phyloP scores from a whole-genome alignment of 2,797 vertebrate genomes.

The Picus viridis region DNA sequence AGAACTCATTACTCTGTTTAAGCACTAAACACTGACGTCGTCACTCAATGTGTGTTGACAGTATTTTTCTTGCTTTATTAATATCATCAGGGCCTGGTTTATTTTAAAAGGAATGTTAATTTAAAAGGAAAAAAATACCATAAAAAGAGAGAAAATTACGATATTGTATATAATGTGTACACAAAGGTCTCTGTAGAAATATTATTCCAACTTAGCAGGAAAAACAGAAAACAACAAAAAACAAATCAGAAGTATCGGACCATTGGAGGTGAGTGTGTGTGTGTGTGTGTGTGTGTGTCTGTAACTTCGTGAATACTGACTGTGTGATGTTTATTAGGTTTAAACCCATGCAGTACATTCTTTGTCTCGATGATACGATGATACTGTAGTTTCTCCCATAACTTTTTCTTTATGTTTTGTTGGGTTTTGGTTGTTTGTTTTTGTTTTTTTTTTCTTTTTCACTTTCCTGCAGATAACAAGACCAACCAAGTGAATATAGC shows the following conservation, averaged over 20 bases:
- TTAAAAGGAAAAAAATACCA: conserved; percentile 68
- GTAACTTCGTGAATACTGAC: conserved; percentile 82
- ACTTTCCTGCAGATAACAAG: conserved; percentile 80
- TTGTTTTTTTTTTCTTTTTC: conserved; percentile 73
- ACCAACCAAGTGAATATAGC: conserved; percentile 83
- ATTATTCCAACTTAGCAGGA: conserved; percentile 86
- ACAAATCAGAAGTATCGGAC: conserved; percentile 74
- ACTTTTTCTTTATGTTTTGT: conserved; percentile 61
- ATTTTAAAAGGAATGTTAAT: conserved; percentile 82
- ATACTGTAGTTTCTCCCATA: conserved; percentile 82
- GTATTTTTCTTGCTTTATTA: conserved; percentile 83
- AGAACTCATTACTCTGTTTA: conserved; percentile 77
- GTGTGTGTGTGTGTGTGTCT: conserved; percentile 81
- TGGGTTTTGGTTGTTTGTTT: not conserved
- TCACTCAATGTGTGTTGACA: conserved; percentile 81
- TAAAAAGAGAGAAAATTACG: conserved; percentile 63
- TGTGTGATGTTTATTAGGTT: conserved; percentile 85
- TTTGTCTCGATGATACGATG: conserved; percentile 81
- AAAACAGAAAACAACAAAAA: conserved; percentile 4
- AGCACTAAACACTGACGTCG: conserved; percentile 78
- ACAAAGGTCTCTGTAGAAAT: conserved; percentile 88
- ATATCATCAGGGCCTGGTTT: conserved; percentile 83
- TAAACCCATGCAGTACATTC: conserved; percentile 83
- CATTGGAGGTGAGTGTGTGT: conserved; percentile 81
- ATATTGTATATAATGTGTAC: conserved; percentile 91